Evolutionary conservation across 2,797 vertebrate genomes (phyloP), one percentile per base, ranked within the genome.

Genomic region (Spea hammondii): DNA sequence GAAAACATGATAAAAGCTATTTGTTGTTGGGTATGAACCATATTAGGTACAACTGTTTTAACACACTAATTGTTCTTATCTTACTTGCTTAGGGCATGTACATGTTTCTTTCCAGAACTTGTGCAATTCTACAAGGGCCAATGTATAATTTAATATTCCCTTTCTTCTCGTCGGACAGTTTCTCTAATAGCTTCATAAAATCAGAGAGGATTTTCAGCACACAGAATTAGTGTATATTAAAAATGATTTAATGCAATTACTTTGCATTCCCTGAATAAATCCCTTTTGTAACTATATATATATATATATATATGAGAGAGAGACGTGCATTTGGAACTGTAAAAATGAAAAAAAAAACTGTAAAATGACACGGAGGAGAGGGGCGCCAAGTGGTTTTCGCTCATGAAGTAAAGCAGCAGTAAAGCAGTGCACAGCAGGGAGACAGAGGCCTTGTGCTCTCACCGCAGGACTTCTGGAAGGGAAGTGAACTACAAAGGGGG

Each of bases 1-100:
- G 88, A 89, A 92, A 90, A 90, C 65, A 72, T 78, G 80, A 89
- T 89, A 86, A 91, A 88, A 91, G 86, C 85, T 85, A 82, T 89
- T 86, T 76, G 47, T 86, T 85, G 86, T 82, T 87, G 83, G 82
- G 83, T 86, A 84, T 88, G 87, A 87, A 85, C 76, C 88, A 88
- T 89, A 85, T 86, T 84, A 88, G 90, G 79, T 86, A 89, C 86
- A 89, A 85, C 71, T 84, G 67, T 87, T 90, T 83, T 84, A 83
- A 88, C 85, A 89, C 6, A 6, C 85, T 86, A 78, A 65, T 86
- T 85, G 85, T 84, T 87, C 85, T 89, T 89, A 84, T 77, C 65
- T 50, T 85, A 87, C 86, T 82, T 84, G 82, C 86, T 85, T 17
- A 84, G 88, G 85, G 84, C 60, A 90, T 91, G 85, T 76, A 84